phyloP scores from a whole-genome alignment of 2,888 invertebrate genomes.

The Macroteleia sp. region DNA sequence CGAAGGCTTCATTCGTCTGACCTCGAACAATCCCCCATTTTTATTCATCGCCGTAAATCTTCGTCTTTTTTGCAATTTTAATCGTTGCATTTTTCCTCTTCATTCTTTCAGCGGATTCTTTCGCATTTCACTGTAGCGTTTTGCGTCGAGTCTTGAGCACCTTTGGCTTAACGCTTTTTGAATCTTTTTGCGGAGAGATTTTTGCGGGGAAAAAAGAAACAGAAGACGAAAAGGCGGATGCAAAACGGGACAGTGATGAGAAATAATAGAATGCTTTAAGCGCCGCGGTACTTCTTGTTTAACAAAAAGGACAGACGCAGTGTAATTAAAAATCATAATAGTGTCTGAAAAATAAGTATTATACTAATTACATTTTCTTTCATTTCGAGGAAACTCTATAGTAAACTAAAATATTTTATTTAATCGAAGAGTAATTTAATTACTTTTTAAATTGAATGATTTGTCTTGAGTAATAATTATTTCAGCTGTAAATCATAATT shows the following conservation, averaged over 20 bases:
- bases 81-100: constrained; percentile 55
- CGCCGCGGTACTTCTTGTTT: constrained; percentile 7
- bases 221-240: constrained; percentile 21
- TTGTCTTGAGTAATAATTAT: too few relatives aligned
- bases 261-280: constrained; percentile 52
- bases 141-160: constrained; percentile 44
- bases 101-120: constrained; percentile 47
- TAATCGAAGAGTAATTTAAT: too few relatives aligned
- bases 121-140: constrained; percentile 33
- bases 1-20: constrained; percentile 28
- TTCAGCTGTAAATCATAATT: too few relatives aligned
- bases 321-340: constrained; percentile 55
- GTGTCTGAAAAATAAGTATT: constrained; percentile 10
- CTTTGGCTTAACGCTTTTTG: constrained; percentile 53
- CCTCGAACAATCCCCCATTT: constrained; percentile 34
- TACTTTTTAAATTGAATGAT: too few relatives aligned
- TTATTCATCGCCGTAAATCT: constrained; percentile 32
- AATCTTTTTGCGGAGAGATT: constrained; percentile 32
- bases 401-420: too few relatives aligned
- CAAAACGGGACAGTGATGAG: constrained; percentile 35
- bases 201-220: constrained; percentile 12
- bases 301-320: constrained; percentile 35
- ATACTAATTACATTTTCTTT: too few relatives aligned
- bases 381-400: too few relatives aligned
- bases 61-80: constrained; percentile 43